These are phyloP conservation scores for Entomyzon cyanotis DNA, from an alignment of 2,113 vertebrate genomes.

Conservation along the genomic window DNA sequence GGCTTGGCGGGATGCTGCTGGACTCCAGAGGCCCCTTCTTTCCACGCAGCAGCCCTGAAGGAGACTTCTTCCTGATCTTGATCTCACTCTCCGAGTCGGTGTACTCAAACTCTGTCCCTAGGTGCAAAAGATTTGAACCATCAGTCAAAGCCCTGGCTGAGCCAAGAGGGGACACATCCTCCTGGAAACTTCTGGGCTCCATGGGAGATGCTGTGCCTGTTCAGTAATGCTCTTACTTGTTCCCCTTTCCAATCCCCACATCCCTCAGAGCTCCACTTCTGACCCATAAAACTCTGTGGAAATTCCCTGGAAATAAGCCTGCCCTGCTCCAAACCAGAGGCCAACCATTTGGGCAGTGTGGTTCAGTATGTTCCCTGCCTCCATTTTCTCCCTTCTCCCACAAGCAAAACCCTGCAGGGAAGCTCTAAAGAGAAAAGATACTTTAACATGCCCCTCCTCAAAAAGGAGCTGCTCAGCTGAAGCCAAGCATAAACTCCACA, in stretches of 20 bases:
- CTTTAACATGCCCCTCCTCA: background rate
- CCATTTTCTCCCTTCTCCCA: background rate
- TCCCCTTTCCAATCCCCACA: background rate
- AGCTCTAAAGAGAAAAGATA: background rate
- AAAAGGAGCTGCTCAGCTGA: background rate
- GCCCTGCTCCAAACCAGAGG: background rate
- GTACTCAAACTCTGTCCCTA: constrained; percentile 92
- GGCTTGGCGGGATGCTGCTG: constrained; percentile 53
- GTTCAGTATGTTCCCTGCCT: background rate
- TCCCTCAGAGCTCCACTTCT: background rate
- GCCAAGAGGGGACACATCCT: background rate
- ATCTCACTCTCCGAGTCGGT: constrained; percentile 91
- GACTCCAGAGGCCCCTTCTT: constrained; percentile 85
- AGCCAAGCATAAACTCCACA: background rate
- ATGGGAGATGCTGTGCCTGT: fast-evolving
- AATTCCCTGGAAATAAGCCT: background rate
- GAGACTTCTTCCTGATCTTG: constrained; percentile 85
- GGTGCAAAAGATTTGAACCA: background rate
- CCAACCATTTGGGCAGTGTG: background rate
- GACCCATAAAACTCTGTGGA: background rate
- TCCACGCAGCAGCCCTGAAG: constrained; percentile 82
- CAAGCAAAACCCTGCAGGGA: background rate
- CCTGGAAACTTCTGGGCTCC: background rate
- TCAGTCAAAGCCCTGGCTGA: background rate
- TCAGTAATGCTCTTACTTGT: background rate